A percentile compares a stretch with the other conserved stretches of the same genome.
Conservation (phyloP, 2,797 vertebrate genomes). For the Alca torda region DNA sequence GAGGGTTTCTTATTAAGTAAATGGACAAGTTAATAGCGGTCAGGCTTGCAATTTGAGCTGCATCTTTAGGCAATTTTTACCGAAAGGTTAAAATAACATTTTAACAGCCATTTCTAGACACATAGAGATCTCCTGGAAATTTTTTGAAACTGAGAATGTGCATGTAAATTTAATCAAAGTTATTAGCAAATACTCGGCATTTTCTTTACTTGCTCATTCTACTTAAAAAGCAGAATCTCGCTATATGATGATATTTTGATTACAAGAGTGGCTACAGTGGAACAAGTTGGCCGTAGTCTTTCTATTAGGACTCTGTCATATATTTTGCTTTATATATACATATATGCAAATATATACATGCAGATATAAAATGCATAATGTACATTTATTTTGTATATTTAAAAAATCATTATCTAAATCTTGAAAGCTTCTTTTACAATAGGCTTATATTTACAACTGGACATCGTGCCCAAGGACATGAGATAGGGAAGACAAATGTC, state of each 20-base stretch:
- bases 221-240: not conserved
- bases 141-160: not conserved
- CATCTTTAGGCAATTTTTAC: not conserved
- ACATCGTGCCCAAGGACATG: not conserved
- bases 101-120: not conserved
- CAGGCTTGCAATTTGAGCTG: not conserved
- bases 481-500: not conserved
- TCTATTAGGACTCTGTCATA: not conserved
- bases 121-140: not conserved
- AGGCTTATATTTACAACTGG: not conserved
- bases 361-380: not conserved
- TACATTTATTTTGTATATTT: not conserved
- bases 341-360: not conserved
- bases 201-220: not conserved
- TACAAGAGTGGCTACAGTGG: not conserved
- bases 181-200: not conserved
- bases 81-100: not conserved
- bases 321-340: not conserved
- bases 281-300: not conserved
- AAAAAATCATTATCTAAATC: not conserved
- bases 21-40: not conserved
- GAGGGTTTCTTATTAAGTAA: not conserved
- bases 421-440: not conserved
- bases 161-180: not conserved
- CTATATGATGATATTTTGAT: not conserved